These are phyloP conservation scores for Bucco capensis DNA, from an alignment of 2,113 vertebrate species.

Conservation along the genomic window DNA sequence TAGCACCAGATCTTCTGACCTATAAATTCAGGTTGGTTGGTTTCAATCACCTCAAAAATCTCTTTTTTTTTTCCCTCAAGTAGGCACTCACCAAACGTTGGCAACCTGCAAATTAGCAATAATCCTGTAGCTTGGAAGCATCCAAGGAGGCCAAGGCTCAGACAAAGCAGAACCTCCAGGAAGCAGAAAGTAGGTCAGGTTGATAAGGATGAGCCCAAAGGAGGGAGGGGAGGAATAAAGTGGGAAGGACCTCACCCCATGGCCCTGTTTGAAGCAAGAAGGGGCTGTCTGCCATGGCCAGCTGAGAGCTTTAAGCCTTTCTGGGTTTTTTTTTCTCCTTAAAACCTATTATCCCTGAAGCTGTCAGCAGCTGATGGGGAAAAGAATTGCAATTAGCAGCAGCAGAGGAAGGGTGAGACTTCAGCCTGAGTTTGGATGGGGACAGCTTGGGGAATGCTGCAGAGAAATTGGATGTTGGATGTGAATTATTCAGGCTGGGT, in stretches of 20 bases:
- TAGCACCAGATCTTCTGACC: neutral
- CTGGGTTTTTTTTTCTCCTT: no score
- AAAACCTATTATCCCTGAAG: neutral
- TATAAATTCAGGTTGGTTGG: neutral
- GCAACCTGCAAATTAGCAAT: neutral
- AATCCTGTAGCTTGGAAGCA: neutral
- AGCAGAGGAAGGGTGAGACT: neutral
- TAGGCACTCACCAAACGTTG: neutral
- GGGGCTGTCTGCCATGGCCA: rapidly evolving
- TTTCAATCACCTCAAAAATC: no score
- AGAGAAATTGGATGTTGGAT: rapidly evolving
- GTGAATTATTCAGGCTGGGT: neutral
- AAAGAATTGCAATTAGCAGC: neutral
- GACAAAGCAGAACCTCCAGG: neutral
- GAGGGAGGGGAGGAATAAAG: neutral
- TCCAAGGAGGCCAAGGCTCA: neutral
- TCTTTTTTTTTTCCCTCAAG: no score
- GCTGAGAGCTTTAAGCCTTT: neutral
- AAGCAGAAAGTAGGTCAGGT: constrained; percentile 41
- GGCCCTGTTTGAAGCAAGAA: neutral
- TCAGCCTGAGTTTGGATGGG: neutral
- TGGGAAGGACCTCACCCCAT: rapidly evolving
- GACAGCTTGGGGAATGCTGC: neutral
- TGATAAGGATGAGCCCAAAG: neutral
- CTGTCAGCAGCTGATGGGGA: neutral